Evolutionary conservation across 2,888 invertebrate species (phyloP).

Genomic region (Itoplectis maculator): DNA sequence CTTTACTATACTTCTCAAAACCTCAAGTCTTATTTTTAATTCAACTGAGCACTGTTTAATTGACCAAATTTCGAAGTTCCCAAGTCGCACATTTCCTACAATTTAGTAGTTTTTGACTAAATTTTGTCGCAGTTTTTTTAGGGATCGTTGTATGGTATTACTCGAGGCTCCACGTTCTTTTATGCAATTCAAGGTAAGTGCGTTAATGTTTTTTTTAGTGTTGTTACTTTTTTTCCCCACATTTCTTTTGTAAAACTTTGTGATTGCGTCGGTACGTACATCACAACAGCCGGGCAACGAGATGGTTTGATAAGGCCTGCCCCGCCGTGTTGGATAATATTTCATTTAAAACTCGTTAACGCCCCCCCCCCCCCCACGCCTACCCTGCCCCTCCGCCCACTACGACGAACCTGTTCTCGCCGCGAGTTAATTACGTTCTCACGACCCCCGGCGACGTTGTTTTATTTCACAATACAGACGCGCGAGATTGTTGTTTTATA

Average conservation of each 20-base stretch:
- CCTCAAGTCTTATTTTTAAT: no score
- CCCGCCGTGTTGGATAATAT: conserved; percentile 48
- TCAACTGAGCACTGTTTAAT: no score
- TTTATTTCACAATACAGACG: conserved; percentile 40
- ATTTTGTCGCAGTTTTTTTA: no score
- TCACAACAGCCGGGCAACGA: conserved; percentile 22
- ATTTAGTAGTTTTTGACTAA: no score
- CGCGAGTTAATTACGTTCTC: conserved; percentile 45
- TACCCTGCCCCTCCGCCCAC: no score
- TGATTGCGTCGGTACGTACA: conserved; percentile 15
- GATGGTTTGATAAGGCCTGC: conserved; percentile 51
- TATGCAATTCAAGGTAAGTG: conserved; percentile 4
- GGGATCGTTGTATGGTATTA: no score
- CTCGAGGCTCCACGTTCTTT: background rate
- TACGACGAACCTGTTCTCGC: conserved; percentile 36
- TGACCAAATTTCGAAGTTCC: no score
- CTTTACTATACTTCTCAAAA: no score
- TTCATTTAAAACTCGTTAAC: conserved; percentile 55
- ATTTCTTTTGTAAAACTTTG: background rate
- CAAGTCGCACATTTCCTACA: no score
- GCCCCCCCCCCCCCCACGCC: no score
- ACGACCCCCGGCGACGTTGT: conserved; percentile 29
- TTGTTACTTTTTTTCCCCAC: background rate
- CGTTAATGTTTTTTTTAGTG: background rate
- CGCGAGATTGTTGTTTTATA: conserved; percentile 35